Conservation (phyloP, 1,140 invertebrate species). For the Lutraria rhynchaena region DNA sequence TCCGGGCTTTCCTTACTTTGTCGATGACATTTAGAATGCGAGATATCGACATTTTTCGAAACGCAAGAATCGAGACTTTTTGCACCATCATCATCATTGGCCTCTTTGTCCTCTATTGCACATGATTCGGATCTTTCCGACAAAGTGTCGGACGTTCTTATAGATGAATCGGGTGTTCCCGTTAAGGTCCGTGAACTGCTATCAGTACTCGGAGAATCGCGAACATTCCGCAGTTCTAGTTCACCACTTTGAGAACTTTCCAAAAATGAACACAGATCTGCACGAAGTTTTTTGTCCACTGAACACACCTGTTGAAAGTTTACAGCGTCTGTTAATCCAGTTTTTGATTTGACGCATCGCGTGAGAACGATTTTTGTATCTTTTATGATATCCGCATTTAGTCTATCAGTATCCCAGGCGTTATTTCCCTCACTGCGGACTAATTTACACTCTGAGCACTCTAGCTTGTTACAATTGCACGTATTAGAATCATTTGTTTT, state of each 20-base stretch:
- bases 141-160: conserved; percentile 39
- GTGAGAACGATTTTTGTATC: conserved; percentile 53
- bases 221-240: conserved; percentile 17
- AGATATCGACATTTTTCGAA: background rate
- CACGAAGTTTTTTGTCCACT: conserved; percentile 25
- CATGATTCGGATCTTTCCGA: conserved; percentile 55
- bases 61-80: background rate
- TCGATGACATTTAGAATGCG: background rate
- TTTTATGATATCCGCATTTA: conserved; percentile 16
- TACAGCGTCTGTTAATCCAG: conserved; percentile 12
- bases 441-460: conserved; percentile 24
- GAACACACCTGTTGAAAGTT: conserved; percentile 36
- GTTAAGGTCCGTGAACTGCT: conserved; percentile 57
- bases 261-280: conserved; percentile 55
- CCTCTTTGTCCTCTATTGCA: conserved; percentile 44
- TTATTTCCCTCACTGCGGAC: background rate
- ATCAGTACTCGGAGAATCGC: conserved; percentile 43
- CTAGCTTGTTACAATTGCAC: conserved; percentile 39
- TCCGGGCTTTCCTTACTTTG: conserved; percentile 35
- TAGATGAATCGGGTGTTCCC: conserved; percentile 44
- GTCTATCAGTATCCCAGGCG: conserved; percentile 28
- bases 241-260: conserved; percentile 42
- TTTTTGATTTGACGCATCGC: conserved; percentile 49
- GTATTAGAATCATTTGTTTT: conserved; percentile 3
- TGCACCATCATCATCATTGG: background rate